Evolutionary conservation across 2,113 vertebrate species (phyloP).

Genomic region (Megaleporinus macrocephalus): DNA sequence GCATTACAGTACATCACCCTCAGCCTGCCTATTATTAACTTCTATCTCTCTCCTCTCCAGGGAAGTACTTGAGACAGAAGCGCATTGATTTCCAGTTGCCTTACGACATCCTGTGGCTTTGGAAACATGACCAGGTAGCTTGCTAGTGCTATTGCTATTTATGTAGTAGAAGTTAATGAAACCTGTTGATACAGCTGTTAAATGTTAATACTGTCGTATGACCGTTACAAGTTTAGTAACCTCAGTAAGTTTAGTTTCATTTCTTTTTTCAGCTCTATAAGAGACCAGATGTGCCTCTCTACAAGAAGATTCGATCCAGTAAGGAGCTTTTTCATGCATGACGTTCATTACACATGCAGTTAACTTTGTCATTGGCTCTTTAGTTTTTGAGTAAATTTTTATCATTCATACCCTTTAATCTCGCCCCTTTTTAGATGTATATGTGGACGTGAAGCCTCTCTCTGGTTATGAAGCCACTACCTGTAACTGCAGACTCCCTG

Average conservation of each 20-base stretch:
- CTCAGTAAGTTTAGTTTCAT: not conserved
- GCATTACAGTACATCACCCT: not conserved
- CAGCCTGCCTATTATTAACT: conserved; percentile 32
- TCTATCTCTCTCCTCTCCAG: conserved; percentile 69
- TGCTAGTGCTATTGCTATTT: not conserved
- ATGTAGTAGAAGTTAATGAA: not conserved
- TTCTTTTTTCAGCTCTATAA: conserved; percentile 88
- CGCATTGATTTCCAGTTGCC: conserved; percentile 98
- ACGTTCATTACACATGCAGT: not conserved
- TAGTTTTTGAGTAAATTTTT: not conserved
- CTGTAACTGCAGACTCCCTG: conserved; percentile 90
- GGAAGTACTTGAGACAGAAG: conserved; percentile 97
- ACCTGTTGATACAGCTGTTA: not conserved
- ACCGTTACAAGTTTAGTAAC: not conserved
- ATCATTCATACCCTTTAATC: not conserved
- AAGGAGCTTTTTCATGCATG: conserved; percentile 70
- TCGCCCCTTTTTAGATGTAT: conserved; percentile 80
- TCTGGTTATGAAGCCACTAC: conserved; percentile 96
- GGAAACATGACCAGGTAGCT: conserved; percentile 98
- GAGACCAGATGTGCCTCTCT: conserved; percentile 97
- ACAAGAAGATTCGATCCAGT: conserved; percentile 99
- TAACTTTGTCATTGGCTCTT: not conserved
- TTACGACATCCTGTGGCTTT: conserved; percentile 99
- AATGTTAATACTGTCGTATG: not conserved
- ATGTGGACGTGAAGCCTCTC: conserved; percentile 96